A percentile compares a stretch with the other conserved stretches of the same genome.
Evolutionary conservation across 37 sponge, comb jelly and placozoan species (phyloP).

Genomic region (Agelas oroides): DNA sequence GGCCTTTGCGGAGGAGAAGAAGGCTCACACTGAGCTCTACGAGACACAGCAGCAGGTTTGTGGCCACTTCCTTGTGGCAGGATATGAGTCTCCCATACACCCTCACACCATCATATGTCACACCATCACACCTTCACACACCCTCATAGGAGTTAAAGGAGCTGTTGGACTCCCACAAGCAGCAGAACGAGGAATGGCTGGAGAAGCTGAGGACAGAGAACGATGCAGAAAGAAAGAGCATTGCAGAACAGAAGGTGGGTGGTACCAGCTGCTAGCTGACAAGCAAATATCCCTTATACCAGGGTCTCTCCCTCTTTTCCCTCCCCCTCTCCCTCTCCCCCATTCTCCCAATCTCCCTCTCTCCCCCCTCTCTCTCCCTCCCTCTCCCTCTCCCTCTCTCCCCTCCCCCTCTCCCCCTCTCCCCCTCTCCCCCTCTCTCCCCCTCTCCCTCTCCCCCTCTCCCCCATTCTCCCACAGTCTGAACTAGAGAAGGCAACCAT

Average conservation of each 20-base stretch:
- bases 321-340: background rate
- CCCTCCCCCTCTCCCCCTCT: background rate
- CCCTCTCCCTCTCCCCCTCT: slow-evolving; percentile 8
- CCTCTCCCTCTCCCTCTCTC: too few relatives aligned
- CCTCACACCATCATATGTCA: too few relatives aligned
- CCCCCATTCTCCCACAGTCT: slow-evolving; percentile 6
- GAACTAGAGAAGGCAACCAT: slow-evolving; percentile 21
- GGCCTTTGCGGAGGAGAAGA: slow-evolving; percentile 69
- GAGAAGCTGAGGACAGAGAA: slow-evolving; percentile 29
- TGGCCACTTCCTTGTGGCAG: too few relatives aligned
- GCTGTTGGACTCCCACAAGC: slow-evolving; percentile 58
- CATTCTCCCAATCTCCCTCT: background rate
- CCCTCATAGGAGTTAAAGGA: slow-evolving; percentile 55
- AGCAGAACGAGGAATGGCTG: slow-evolving; percentile 77
- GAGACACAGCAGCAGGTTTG: slow-evolving; percentile 74
- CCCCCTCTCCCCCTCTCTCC: slow-evolving; percentile 10
- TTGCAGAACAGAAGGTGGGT: slow-evolving; percentile 37
- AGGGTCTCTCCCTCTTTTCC: background rate
- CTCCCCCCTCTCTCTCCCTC: too few relatives aligned
- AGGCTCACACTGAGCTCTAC: slow-evolving; percentile 60
- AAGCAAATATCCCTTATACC: too few relatives aligned
- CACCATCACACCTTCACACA: background rate
- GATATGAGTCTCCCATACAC: too few relatives aligned
- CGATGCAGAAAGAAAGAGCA: slow-evolving; percentile 41
- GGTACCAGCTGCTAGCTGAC: too few relatives aligned